These are phyloP conservation scores for Melitaea athalia DNA, from an alignment of 2,888 invertebrate species.

Conservation along the genomic window DNA sequence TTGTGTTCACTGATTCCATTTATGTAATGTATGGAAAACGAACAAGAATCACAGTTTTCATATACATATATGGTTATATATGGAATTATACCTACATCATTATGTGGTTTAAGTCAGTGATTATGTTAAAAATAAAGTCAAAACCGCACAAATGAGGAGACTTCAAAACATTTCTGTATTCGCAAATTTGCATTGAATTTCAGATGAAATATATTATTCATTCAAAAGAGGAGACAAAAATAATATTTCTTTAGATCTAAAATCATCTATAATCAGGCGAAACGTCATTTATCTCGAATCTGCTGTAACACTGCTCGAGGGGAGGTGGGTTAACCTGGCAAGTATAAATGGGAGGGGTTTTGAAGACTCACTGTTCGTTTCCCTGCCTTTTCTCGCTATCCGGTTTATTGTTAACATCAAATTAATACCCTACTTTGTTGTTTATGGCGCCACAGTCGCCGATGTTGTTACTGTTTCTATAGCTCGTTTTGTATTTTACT, in stretches of 20 bases:
- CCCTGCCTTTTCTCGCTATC: constrained; percentile 12
- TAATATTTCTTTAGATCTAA: constrained; percentile 14
- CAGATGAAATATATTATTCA: neutral
- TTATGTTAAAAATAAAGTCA: no score
- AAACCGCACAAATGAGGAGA: neutral
- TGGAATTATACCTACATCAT: neutral
- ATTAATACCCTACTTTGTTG: constrained; percentile 67
- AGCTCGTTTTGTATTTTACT: neutral
- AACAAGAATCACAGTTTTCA: no score
- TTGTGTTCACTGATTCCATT: no score
- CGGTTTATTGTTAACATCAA: constrained; percentile 56
- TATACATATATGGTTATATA: no score
- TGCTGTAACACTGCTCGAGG: neutral
- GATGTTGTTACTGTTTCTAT: constrained; percentile 19
- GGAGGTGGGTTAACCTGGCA: constrained; percentile 1
- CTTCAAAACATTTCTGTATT: neutral
- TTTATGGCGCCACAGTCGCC: constrained; percentile 48
- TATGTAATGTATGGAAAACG: no score
- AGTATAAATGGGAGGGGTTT: constrained; percentile 10
- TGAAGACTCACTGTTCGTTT: constrained; percentile 25
- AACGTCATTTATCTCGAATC: constrained; percentile 12
- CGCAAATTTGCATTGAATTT: neutral
- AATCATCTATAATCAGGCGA: constrained; percentile 17
- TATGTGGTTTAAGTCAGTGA: neutral
- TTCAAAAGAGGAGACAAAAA: constrained; percentile 7